Conservation (phyloP, 2,797 vertebrate genomes). For the Eulemur albifrons region DNA sequence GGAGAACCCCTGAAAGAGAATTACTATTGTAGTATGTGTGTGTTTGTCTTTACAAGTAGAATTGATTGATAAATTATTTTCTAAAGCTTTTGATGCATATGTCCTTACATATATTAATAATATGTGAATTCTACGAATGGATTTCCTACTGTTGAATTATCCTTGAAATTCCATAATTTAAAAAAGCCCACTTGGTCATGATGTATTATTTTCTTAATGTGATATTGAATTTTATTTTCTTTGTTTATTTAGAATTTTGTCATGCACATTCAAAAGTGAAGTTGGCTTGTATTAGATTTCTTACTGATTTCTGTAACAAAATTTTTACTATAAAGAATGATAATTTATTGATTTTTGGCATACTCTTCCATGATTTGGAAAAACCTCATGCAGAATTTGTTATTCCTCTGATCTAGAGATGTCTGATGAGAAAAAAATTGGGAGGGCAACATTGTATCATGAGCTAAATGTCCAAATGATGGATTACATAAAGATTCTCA, state of each 20-base stretch:
- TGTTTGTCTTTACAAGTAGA: background rate
- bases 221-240: background rate
- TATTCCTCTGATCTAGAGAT: background rate
- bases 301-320: background rate
- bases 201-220: background rate
- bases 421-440: background rate
- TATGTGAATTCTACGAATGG: background rate
- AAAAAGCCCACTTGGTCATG: background rate
- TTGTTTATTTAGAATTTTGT: background rate
- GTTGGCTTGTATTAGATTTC: background rate
- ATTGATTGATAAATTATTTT: background rate
- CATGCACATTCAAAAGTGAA: background rate
- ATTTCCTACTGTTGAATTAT: background rate
- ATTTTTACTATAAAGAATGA: background rate
- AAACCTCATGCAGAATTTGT: background rate
- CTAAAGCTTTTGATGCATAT: background rate
- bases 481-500: background rate
- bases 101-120: background rate
- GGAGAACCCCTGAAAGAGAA: background rate
- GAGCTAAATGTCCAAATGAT: background rate
- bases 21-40: background rate
- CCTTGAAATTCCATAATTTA: background rate
- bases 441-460: background rate
- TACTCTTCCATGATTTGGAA: background rate
- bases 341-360: background rate